Conservation (phyloP, 2,113 vertebrate genomes). For the Sebastes fasciatus region DNA sequence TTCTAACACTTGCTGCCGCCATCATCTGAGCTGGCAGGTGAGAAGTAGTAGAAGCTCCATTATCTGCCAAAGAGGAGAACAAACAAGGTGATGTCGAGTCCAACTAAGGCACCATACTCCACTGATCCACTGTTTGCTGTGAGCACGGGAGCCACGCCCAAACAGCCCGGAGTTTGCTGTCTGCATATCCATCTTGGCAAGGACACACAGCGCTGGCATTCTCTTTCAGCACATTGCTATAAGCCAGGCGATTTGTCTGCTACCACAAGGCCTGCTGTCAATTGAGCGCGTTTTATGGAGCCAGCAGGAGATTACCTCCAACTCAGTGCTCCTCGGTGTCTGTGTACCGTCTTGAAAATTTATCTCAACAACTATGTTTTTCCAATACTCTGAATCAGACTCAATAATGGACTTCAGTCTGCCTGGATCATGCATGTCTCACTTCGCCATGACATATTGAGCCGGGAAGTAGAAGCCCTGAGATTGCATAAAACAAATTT, state of each 20-base stretch:
- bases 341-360: slow-evolving; percentile 68
- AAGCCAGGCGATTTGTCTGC: slow-evolving; percentile 81
- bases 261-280: slow-evolving; percentile 82
- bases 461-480: slow-evolving; percentile 20
- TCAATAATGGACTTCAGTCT: slow-evolving; percentile 67
- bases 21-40: not conserved
- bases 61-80: slow-evolving; percentile 55
- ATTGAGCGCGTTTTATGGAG: slow-evolving; percentile 76
- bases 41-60: not conserved
- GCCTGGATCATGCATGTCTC: slow-evolving; percentile 56
- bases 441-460: slow-evolving; percentile 67
- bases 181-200: slow-evolving; percentile 79
- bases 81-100: slow-evolving; percentile 59
- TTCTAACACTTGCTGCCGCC: not conserved
- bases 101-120: slow-evolving; percentile 35
- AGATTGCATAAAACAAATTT: slow-evolving; percentile 49
- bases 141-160: slow-evolving; percentile 66
- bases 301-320: slow-evolving; percentile 79
- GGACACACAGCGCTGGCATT: slow-evolving; percentile 74
- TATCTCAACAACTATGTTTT: slow-evolving; percentile 72
- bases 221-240: slow-evolving; percentile 78
- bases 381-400: slow-evolving; percentile 70
- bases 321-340: slow-evolving; percentile 58
- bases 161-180: slow-evolving; percentile 67
- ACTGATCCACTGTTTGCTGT: slow-evolving; percentile 68